Percentiles rank a stretch among this genome's conserved stretches.
Conservation (phyloP, 1,140 invertebrate species). For the Nebria ingens region DNA sequence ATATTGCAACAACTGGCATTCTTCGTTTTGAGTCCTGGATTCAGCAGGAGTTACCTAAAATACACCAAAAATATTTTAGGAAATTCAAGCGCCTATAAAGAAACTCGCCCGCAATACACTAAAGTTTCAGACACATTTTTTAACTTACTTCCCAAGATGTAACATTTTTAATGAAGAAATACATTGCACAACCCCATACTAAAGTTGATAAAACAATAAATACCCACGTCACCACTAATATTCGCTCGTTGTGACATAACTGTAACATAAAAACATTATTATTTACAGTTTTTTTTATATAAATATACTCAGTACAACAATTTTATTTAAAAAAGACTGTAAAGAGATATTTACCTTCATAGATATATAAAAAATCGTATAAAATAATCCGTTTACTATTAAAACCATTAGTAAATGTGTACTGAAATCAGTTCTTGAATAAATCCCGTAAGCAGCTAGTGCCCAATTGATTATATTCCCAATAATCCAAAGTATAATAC, state of each 20-base stretch:
- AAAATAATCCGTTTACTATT: background rate
- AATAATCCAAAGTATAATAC: background rate
- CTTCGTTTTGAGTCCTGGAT: slow-evolving; percentile 50
- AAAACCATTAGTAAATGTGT: background rate
- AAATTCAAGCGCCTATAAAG: slow-evolving; percentile 1
- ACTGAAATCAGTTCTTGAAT: background rate
- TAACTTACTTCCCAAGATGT: slow-evolving; percentile 23
- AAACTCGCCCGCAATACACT: background rate
- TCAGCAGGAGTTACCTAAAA: slow-evolving; percentile 49
- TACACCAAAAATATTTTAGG: slow-evolving; percentile 13
- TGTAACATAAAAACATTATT: background rate
- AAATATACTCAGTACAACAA: background rate
- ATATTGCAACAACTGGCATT: slow-evolving; percentile 53
- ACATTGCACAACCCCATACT: slow-evolving; percentile 32
- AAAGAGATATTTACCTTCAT: background rate
- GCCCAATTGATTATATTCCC: background rate
- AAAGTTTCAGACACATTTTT: background rate
- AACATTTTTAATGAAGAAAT: slow-evolving; percentile 33
- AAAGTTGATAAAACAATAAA: slow-evolving; percentile 17
- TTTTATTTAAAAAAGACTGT: background rate
- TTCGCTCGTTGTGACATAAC: background rate
- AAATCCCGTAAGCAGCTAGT: background rate
- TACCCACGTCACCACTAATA: background rate
- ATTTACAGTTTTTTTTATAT: background rate
- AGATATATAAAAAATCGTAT: background rate